A percentile compares a stretch with the other conserved stretches of the same genome.
Conservation (phyloP, 2,888 invertebrate genomes). For the Zele albiditarsus region DNA sequence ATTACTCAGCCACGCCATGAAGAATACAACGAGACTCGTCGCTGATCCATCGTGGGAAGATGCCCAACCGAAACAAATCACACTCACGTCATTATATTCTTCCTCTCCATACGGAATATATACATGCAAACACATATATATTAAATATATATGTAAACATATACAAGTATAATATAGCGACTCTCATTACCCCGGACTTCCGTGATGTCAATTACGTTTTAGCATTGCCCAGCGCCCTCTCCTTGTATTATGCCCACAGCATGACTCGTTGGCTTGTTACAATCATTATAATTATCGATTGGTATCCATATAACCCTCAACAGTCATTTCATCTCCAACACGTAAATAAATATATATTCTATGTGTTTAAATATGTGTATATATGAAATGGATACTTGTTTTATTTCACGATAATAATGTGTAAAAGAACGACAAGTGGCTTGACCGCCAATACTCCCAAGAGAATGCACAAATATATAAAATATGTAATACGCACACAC, state of each 20-base stretch:
- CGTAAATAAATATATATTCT: constrained; percentile 10
- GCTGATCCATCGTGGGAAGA: constrained; percentile 54
- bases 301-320: constrained; percentile 39
- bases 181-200: constrained; percentile 53
- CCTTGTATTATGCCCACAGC: constrained; percentile 45
- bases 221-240: constrained; percentile 49
- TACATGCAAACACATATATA: neutral
- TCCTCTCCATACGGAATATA: constrained; percentile 37
- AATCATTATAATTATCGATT: constrained; percentile 55
- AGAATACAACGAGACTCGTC: constrained; percentile 16
- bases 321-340: constrained; percentile 43
- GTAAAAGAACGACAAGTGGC: neutral
- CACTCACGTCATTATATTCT: constrained; percentile 51
- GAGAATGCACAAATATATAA: constrained; percentile 7
- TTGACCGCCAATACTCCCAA: constrained; percentile 23
- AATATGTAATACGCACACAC: neutral
- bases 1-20: constrained; percentile 12
- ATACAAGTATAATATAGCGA: constrained; percentile 10
- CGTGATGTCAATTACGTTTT: constrained; percentile 55
- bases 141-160: neutral
- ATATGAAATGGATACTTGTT: neutral
- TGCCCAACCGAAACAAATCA: constrained; percentile 50
- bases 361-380: neutral
- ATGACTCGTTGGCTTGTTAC: constrained; percentile 50
- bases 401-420: neutral